Base-by-base conservation (phyloP, 2,113 vertebrate genomes). In the Rhinoptilus africanus region DNA sequence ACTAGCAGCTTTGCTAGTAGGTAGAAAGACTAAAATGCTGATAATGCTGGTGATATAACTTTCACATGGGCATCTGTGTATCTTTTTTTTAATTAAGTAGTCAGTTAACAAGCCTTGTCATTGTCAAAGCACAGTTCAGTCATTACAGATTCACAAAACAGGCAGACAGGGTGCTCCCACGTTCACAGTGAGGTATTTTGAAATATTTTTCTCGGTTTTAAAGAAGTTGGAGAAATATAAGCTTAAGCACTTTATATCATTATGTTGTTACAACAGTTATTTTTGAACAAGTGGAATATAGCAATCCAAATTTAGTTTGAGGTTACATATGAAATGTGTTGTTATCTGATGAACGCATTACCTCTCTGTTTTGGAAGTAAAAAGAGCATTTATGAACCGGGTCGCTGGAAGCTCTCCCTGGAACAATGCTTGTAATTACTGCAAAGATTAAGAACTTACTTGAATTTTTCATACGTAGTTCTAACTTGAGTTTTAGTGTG, bases 261-360 rank as follows among this genome's bases (percentile, higher is more conserved):
- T 51, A 1, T 10, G 7, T 56, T 22, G 8, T 66, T 74, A 6
- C 14, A 37, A 8, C 14, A 10, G 14, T 74, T 94, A 34, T 34
- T 76, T 85, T 67, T 69, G 54, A 60, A 34, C 19, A 6, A 34
- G 30, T 17, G 12, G 27, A 43, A 9, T 35, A 20, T 27, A 19
- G 32, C 19, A 53, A 28, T 47, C 24, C 22, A 41, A 26, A 34
- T 84, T 73, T 80, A 56, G 8, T 89, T 15, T 56, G 45, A 32
- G 48, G 5, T 76, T 60, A 18, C 4, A 0, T 56, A 12, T 12
- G 20, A 34, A 72, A 64, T 32, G 2, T 47, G 32, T 45, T 1
- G 2, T 41, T 77, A 54, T 72, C 41, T 67, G 75, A 34, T 50
- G 14, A 41, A 51, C 0, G 0, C 5, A 0, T 47, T 64, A n/a